A percentile compares a stretch with the other conserved stretches of the same genome.
Conservation (phyloP, 1,140 invertebrate species). For the Penaeus chinensis region DNA sequence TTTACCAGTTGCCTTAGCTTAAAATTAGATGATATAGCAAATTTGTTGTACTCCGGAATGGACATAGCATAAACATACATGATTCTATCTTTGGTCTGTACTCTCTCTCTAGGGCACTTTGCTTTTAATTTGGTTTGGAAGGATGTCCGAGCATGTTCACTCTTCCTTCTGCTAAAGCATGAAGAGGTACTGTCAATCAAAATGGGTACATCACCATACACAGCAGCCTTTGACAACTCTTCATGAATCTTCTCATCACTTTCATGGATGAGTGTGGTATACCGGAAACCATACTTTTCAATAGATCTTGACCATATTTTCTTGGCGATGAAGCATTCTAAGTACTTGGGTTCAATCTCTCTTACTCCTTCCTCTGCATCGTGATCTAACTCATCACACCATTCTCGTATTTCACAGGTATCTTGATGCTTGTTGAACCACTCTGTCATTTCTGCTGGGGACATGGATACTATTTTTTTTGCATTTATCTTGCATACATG, state of each 20-base stretch:
- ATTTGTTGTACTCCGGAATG: slow-evolving; percentile 63
- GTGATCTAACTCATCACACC: slow-evolving; percentile 63
- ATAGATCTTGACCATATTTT: slow-evolving; percentile 63
- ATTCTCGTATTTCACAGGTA: slow-evolving; percentile 63
- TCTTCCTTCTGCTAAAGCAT: slow-evolving; percentile 63
- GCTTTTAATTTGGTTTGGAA: slow-evolving; percentile 63
- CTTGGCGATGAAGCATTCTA: slow-evolving; percentile 63
- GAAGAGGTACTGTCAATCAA: slow-evolving; percentile 60
- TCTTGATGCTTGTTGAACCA: slow-evolving; percentile 64
- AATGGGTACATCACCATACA: slow-evolving; percentile 60
- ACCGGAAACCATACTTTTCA: slow-evolving; percentile 63
- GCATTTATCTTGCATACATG: slow-evolving; percentile 64
- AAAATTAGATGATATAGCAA: slow-evolving; percentile 62
- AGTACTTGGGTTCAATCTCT: slow-evolving; percentile 63
- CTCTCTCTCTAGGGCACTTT: slow-evolving; percentile 62
- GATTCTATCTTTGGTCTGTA: slow-evolving; percentile 63
- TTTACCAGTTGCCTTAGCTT: slow-evolving; percentile 62
- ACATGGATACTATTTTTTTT: slow-evolving; percentile 63
- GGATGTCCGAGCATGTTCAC: slow-evolving; percentile 62
- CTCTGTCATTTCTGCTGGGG: slow-evolving; percentile 62
- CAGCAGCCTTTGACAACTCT: slow-evolving; percentile 52
- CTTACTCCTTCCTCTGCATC: slow-evolving; percentile 62
- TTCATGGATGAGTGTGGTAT: slow-evolving; percentile 62
- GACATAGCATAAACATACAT: slow-evolving; percentile 64
- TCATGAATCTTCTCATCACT: slow-evolving; percentile 63